These are phyloP conservation scores for Hiodon alosoides DNA, from an alignment of 2,113 vertebrate genomes.

Conservation along the genomic window DNA sequence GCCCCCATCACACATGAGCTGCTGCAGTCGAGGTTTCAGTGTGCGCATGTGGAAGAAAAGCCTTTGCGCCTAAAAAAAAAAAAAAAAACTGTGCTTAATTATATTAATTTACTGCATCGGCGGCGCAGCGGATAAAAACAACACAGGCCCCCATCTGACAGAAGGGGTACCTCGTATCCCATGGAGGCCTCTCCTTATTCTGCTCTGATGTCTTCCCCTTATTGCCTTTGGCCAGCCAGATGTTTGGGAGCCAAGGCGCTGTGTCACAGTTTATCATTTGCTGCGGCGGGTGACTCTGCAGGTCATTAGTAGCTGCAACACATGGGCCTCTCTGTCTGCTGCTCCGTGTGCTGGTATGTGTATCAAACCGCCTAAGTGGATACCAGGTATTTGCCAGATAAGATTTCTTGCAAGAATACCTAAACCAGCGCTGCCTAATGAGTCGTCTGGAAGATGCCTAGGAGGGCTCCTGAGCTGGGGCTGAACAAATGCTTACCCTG, in stretches of 20 bases:
- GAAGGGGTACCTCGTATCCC: slow-evolving; percentile 35
- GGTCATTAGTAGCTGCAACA: slow-evolving; percentile 29
- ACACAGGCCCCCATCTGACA: slow-evolving; percentile 31
- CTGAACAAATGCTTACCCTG: neutral
- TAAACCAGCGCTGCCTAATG: slow-evolving; percentile 30
- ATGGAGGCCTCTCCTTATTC: slow-evolving; percentile 35
- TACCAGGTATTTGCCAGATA: slow-evolving; percentile 38
- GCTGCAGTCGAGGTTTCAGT: slow-evolving; percentile 21
- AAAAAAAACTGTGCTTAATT: slow-evolving; percentile 23
- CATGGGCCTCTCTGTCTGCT: slow-evolving; percentile 2
- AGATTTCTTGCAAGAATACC: slow-evolving; percentile 45
- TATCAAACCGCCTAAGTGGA: slow-evolving; percentile 50
- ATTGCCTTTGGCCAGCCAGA: slow-evolving; percentile 37
- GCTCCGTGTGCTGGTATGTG: slow-evolving; percentile 20
- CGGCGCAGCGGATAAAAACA: slow-evolving; percentile 31
- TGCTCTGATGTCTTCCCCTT: slow-evolving; percentile 25
- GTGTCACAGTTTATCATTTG: slow-evolving; percentile 29
- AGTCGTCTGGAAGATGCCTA: slow-evolving; percentile 34
- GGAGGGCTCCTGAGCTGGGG: neutral
- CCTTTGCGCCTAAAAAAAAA: slow-evolving; percentile 14
- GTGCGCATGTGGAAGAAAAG: slow-evolving; percentile 13
- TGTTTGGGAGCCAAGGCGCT: slow-evolving; percentile 36
- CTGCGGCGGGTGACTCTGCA: slow-evolving; percentile 32
- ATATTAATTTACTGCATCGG: slow-evolving; percentile 30
- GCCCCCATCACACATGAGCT: slow-evolving; percentile 12